Percentiles rank a stretch among this genome's conserved stretches.
These are phyloP conservation scores for Desmophyllum pertusum DNA, from an alignment of 92 coral and sea anemone genomes.

Conservation along the genomic window DNA sequence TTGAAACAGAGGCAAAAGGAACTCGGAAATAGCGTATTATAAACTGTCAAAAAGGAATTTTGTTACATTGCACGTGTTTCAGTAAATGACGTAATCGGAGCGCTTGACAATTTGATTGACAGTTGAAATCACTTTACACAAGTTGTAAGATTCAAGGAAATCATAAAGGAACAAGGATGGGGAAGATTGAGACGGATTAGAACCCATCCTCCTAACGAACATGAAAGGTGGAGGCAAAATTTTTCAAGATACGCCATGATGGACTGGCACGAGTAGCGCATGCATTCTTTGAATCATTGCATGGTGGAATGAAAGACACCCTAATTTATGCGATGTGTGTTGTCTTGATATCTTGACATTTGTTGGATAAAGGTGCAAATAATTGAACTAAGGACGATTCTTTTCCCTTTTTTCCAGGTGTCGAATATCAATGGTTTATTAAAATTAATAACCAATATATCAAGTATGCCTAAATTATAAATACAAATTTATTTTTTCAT, in stretches of 20 bases:
- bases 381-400: background rate
- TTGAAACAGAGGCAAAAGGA: too few relatives aligned
- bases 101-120: too few relatives aligned
- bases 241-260: background rate
- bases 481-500: slow-evolving; percentile 86
- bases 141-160: too few relatives aligned
- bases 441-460: slow-evolving; percentile 16
- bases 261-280: background rate
- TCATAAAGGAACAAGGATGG: background rate
- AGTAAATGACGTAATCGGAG: too few relatives aligned
- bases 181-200: background rate
- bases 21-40: too few relatives aligned
- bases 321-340: background rate
- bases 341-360: background rate
- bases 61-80: too few relatives aligned
- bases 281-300: background rate
- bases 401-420: slow-evolving; percentile 44
- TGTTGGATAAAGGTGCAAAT: background rate
- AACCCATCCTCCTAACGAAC: background rate
- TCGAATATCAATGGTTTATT: slow-evolving; percentile 41
- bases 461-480: slow-evolving; percentile 70
- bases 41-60: too few relatives aligned
- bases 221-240: background rate
- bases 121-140: too few relatives aligned
- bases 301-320: background rate